Conservation (phyloP, 2,113 vertebrate genomes). For the Brachypteracias leptosomus region DNA sequence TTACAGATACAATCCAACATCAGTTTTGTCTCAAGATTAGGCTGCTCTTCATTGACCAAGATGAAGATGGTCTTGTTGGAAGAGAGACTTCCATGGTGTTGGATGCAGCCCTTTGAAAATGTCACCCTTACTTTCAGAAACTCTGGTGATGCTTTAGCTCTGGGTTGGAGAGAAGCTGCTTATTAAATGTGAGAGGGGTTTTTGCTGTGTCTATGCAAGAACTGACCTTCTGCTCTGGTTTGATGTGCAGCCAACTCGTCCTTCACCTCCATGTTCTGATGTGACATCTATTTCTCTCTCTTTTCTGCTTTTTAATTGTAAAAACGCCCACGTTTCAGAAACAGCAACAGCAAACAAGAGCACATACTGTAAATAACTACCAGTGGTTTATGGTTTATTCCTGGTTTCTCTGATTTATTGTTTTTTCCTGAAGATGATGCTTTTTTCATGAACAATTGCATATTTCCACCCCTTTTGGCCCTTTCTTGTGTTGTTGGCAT, state of each 20-base stretch:
- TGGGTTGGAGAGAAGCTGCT: not conserved
- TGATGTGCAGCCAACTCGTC: not conserved
- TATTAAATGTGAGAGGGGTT: not conserved
- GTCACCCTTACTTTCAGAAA: not conserved
- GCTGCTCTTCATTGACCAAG: not conserved
- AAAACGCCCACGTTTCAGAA: not conserved
- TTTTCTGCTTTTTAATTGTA: not conserved
- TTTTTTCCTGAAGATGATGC: too few species aligned
- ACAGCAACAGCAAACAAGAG: not conserved
- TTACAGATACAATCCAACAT: not conserved
- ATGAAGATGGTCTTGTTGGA: rapidly evolving
- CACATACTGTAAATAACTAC: not conserved
- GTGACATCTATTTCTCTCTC: not conserved
- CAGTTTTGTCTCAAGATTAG: not conserved
- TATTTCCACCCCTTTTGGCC: not conserved
- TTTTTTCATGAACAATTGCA: not conserved
- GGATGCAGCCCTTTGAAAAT: not conserved
- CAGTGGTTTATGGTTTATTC: not conserved
- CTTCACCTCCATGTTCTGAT: not conserved
- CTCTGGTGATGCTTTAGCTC: not conserved
- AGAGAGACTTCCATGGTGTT: not conserved
- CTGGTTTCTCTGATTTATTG: not conserved
- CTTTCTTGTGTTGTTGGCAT: not conserved
- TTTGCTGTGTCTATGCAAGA: not conserved
- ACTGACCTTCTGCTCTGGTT: not conserved